Evolutionary conservation across 1,140 invertebrate genomes (phyloP), one percentile per base, ranked within the genome.

Genomic region (Drosophila seguyi): DNA sequence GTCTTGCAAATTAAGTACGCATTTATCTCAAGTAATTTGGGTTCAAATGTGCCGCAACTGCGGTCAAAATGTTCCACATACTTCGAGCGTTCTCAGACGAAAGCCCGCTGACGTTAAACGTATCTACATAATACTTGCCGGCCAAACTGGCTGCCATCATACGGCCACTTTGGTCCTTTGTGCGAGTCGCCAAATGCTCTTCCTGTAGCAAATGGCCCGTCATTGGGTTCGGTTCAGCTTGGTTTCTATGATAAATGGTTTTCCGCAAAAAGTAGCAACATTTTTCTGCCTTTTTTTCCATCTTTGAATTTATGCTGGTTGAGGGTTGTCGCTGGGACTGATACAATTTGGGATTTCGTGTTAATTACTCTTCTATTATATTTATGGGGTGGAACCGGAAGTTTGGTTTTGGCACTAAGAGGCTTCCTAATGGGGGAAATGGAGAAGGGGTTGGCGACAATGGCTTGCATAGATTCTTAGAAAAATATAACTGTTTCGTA

Each of bases 11-110:
- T 88, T 88, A 88, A 88, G 84, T 88, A 90, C 85, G 85, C 84
- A 88, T 88, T 88, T 88, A 88, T 88, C 84, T 88, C 57, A 84
- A 90, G 84, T 88, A 88, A 88, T 88, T 88, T 88, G 84, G 84
- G 84, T 88, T 88, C 84, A 88, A 88, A 88, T 90, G 81, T 88
- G 84, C 84, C 85, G 85, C 85, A 88, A 88, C 84, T 88, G 84
- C 85, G 84, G 84, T 88, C 84, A 88, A 88, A 88, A 82, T 86
- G 78, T 86, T 86, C 78, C 82, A 66, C 60, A 85, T 85, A 85
- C 81, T 84, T 66, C 22, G 31, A 29, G 36, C 53, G 78, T 86
- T 86, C 62, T 56, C 75, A 76, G 83, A 69, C 78, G 79, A 87
- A 76, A 76, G 72, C 68, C 42, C 66, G 66, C 67, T 87, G 84